Base-by-base conservation (phyloP, 2,113 vertebrate species). In the Upupa epops region DNA sequence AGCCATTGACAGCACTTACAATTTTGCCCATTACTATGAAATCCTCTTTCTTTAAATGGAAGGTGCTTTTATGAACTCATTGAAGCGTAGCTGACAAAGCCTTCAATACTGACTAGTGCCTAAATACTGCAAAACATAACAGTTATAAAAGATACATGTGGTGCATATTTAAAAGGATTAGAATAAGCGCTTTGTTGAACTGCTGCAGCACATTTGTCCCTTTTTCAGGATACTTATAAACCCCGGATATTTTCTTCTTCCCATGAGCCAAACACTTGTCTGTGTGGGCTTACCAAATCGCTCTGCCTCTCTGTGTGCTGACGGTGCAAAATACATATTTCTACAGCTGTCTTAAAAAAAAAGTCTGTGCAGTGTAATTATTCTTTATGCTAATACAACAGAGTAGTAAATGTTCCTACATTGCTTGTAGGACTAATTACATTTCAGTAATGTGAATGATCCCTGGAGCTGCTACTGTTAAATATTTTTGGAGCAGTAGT, bases 1-100 rank as follows among this genome's bases (percentile, higher is more conserved):
- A 91, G 86, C 78, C 95, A 96, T 93, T 96, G 95, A 94, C 88
- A 96, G 90, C 86, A 65, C 74, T 93, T 71, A 94, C 75, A 86
- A 61, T 94, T 91, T 93, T 88, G 59, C 52, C 94, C 61, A 69
- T 95, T 95, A 80, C 93, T 96, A 76, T 84, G 90, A 94, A 96
- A 95, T 94, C 83, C 88, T 92, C 93, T 95, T 89, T 95, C 83
- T 94, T 92, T 92, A 92, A 93, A 59, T 0, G 31, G 89, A 95
- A 90, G 88, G 83, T 86, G 83, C 89, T 89, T 95, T 95, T 96
- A 87, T 74, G 78, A 92, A 72, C 17, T 75, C 86, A 71, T 76
- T 96, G 83, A 92, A 95, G 96, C 96, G 84, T 72, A 58, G 65
- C 92, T 92, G 84, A 94, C 81, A 94, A 90, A 94, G 78, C 89